Evolutionary conservation across 2,113 vertebrate species (phyloP).

Genomic region (Acrocephalus kingi): DNA sequence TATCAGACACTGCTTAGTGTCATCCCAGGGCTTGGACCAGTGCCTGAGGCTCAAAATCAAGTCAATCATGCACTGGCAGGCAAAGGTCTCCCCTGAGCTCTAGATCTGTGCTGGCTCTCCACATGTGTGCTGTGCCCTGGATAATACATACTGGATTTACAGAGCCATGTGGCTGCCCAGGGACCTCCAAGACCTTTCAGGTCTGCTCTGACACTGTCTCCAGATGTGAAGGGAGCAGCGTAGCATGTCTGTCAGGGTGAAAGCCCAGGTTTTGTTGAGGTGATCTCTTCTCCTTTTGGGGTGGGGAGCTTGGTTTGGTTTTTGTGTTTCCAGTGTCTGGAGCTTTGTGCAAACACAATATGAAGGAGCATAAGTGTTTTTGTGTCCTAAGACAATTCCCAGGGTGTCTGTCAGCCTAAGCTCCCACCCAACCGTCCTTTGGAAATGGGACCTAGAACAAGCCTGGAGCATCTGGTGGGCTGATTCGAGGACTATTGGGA

Average conservation of each 20-base stretch:
- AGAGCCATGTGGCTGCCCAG: not conserved
- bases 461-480: fast-evolving
- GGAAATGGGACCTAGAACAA: not conserved
- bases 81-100: not conserved
- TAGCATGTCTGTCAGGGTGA: not conserved
- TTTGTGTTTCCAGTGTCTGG: not conserved
- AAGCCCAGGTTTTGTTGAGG: not conserved
- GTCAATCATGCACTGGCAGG: not conserved
- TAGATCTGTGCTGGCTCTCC: not conserved
- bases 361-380: not conserved
- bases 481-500: fast-evolving
- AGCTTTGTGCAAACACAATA: not conserved
- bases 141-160: not conserved
- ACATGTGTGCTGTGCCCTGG: not conserved
- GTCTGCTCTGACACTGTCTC: not conserved
- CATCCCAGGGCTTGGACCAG: constrained; percentile 20
- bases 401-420: not conserved
- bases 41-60: not conserved
- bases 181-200: not conserved
- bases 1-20: constrained; percentile 47
- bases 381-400: not conserved
- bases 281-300: not conserved
- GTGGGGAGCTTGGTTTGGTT: not conserved
- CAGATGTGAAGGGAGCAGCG: not conserved
- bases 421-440: not conserved